Base-by-base conservation (phyloP, 2,113 vertebrate species). In the Gymnocephalus cernua region DNA sequence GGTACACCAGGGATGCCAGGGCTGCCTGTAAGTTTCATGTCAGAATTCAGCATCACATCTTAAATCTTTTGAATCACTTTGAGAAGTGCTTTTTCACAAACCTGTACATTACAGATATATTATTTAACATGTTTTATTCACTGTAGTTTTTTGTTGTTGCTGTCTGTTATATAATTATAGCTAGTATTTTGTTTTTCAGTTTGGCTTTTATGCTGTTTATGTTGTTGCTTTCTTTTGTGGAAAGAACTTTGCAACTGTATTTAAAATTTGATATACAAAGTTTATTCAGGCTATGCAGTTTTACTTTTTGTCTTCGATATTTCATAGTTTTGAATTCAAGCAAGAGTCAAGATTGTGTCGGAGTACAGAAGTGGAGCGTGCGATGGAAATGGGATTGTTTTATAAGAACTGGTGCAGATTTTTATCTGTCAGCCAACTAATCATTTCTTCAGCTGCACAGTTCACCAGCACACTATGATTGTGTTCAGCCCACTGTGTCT, bases 1-100 rank as follows among this genome's bases (percentile, higher is more conserved):
- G 97, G 97, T 11, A 59, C 65, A 13, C 62, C 88, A 4, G 97
- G 97, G 11, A 84, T 92, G 62, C 95, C 95, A 0, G 97, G 97
- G 54, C 66, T 90, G 18, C 95, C 88, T 62, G 97, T 97, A 92
- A 94, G 95, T 93, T 32, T 32, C 3, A 41, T 16, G 21, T 67
- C 15, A n/a, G 27, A 21, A 51, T n/a, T 51, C 23, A 64, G n/a
- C 13, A 15, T 16, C 35, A 23, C n/a, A 16, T 64, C 9, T 18
- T 19, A 27, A 47, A 65, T 47, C 14, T 6, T 66, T 48, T 6
- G 19, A 25, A 25, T 38, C 35, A 14, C 32, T 62, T 62, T 2
- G 19, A 11, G 41, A 41, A 61, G 29, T 10, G 11, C 18, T 21
- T 21, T 21, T 10, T 21, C 6, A 61, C 58, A 61, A 21, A 61